Base-by-base conservation (phyloP, 2,113 vertebrate species). In the Tursiops truncatus region DNA sequence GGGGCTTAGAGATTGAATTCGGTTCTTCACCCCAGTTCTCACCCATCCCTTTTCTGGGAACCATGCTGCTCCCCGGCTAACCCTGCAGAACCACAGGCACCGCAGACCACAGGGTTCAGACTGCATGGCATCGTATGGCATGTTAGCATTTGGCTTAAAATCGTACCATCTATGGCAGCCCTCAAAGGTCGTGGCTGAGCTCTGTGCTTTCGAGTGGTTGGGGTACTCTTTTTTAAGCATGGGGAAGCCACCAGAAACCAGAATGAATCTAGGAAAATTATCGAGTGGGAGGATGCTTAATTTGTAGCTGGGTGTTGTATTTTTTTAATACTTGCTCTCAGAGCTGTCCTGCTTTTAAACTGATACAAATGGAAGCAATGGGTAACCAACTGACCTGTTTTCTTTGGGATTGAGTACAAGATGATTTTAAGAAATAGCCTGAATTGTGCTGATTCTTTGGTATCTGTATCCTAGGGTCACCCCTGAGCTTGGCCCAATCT, bases 61-160 rank as follows among this genome's bases (percentile, higher is more conserved):
- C 65, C 86, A 2, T 7, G 60, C 67, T 62, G 70, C 50, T 8
- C 28, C 38, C 38, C 12, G 0, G 80, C 62, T 20, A 3, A 14
- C 18, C 62, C 65, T 0, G 58, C 33, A 41, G 63, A 44, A 4
- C 56, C 28, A 11, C 56, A n/a, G 94, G 77, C 79, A 26, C 36
- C 14, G 1, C 70, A 21, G 33, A 5, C 38, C 44, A 6, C 26
- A 13, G 47, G 0, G 12, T 47, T 25, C 56, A 15, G 47, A 47
- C 13, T 1, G 21, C 11, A 1, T 1, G 13, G 6, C 26, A 8
- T 14, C 1, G 5, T 1, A 25, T 0, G 3, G 13, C 18, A 2
- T 9, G 47, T 15, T 67, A 4, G 20, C 41, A 4, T 70, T 36
- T 77, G 38, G 8, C 60, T 86, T 68, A 31, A 65, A 33, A 86